These are phyloP conservation scores for Todiramphus chloris DNA, from an alignment of 2,113 vertebrate genomes.

Conservation along the genomic window DNA sequence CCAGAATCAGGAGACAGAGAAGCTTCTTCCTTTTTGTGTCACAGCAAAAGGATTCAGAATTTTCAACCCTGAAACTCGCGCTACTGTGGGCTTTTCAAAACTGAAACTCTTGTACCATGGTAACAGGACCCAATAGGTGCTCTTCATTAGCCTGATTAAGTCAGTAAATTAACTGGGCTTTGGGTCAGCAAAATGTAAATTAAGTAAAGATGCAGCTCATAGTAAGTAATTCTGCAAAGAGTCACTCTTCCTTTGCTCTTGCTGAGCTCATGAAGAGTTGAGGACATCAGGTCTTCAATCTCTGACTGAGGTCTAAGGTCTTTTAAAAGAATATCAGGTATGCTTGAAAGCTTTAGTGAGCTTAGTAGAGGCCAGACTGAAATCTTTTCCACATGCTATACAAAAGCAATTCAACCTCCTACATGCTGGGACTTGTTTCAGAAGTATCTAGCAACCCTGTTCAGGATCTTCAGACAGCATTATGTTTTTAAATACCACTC, in stretches of 20 bases:
- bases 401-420: not conserved
- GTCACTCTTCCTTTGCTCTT: not conserved
- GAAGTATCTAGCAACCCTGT: not conserved
- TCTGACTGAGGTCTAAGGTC: not conserved
- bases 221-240: not conserved
- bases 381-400: not conserved
- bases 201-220: not conserved
- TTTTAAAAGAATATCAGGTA: not conserved
- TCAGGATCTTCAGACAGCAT: not conserved
- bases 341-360: not conserved
- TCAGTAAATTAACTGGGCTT: not conserved
- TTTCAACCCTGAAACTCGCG: not conserved
- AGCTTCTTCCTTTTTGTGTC: not conserved
- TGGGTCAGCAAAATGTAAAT: conserved; percentile 11
- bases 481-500: not conserved
- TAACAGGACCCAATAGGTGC: not conserved
- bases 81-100: not conserved
- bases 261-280: not conserved
- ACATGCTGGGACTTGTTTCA: not conserved
- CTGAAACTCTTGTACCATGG: not conserved
- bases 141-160: conserved; percentile 23
- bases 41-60: not conserved
- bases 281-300: not conserved
- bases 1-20: not conserved
- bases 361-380: not conserved